Conservation (phyloP, 1,140 invertebrate species). For the Drosophila oshimai region DNA sequence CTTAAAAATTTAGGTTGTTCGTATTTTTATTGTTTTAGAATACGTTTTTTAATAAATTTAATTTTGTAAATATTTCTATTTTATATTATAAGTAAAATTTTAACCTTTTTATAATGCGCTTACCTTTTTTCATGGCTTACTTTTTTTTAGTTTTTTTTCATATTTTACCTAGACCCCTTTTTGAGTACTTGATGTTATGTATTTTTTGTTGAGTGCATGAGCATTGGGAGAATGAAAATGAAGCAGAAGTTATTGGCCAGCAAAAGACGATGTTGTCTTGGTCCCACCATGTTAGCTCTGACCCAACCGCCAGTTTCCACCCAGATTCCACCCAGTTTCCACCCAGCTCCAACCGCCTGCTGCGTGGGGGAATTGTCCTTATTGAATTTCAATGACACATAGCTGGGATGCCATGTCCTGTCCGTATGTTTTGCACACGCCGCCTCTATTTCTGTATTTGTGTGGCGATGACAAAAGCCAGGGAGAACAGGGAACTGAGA, state of each 20-base stretch:
- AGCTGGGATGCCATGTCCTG: conserved; percentile 29
- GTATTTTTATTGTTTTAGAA: no score
- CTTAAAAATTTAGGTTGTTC: no score
- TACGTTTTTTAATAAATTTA: no score
- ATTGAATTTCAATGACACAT: conserved; percentile 78
- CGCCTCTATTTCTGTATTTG: conserved; percentile 20
- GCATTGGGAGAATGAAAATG: conserved; percentile 52
- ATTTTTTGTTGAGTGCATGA: neutral
- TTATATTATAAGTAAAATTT: no score
- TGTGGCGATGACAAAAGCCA: conserved; percentile 67
- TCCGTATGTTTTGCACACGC: conserved; percentile 28
- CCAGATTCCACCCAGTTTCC: neutral
- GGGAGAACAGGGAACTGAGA: neutral
- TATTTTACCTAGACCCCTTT: no score
- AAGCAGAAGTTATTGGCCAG: conserved; percentile 68
- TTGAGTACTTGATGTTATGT: no score
- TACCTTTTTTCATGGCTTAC: no score
- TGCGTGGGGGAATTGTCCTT: conserved; percentile 58
- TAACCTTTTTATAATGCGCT: no score
- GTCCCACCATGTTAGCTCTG: conserved; percentile 26
- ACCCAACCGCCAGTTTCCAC: neutral
- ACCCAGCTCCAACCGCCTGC: neutral
- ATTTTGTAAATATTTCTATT: no score
- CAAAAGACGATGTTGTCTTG: conserved; percentile 57
- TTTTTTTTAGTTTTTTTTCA: no score